Base-by-base conservation (phyloP, 2,888 invertebrate species). In the Patella depressa region DNA sequence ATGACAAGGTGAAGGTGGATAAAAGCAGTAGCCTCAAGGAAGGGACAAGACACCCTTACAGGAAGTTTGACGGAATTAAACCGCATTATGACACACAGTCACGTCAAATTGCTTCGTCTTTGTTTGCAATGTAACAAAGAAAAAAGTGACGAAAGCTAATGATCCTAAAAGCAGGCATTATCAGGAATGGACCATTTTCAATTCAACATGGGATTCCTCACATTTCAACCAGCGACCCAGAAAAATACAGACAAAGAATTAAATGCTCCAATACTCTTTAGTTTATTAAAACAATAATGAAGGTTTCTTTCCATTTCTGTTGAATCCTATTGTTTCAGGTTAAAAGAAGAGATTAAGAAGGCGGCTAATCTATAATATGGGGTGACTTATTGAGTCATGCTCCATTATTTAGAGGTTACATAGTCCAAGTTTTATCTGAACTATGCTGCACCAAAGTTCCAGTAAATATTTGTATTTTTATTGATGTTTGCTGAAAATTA, bases 201-300 rank as follows among this genome's bases (percentile, higher is more conserved):
- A 71, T 73, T 73, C 65, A 65, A 65, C 65, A 12, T 65, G 65
- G 65, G 76, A 76, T 76, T 72, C 72, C 65, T 53, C 55, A 72
- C 57, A 76, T 65, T 54, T 73, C 76, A 70, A 59, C 65, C 69
- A 55, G 17, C 73, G 76, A 76, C 76, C 76, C 76, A 76, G 76
- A 76, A 76, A 71, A 76, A 76, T 24, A 72, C 17, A 72, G 76
- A 76, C 76, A 76, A 76, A 76, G 76, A 76, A 73, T 76, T 72
- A 70, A 71, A 76, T 57, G 76, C 76, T 24, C 53, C 65, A 53
- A 72, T 73, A 54, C 57, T 65, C 65, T 76, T 76, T 72, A 72
- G 53, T 65, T 73, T 65, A 53, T 72, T 73, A 72, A 76, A 65
- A 65, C 65, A 65, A 76, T 71, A 76, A 76, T 73, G 76, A 76